phyloP scores from a whole-genome alignment of 2,888 invertebrate genomes.

The Tethea ocularis region DNA sequence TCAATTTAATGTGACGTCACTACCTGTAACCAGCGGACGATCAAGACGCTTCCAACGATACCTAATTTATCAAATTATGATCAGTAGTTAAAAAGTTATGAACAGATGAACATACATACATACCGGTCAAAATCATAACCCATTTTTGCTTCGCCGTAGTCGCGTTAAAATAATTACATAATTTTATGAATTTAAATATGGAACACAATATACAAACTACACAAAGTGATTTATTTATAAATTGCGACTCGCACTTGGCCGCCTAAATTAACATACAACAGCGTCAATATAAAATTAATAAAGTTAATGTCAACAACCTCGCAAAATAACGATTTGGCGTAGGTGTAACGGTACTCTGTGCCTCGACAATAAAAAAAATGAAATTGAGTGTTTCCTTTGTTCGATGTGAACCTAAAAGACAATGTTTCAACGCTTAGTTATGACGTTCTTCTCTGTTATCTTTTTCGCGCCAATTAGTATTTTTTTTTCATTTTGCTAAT shows the following conservation, averaged over 20 bases:
- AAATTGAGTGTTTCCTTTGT: neutral
- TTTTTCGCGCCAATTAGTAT: conserved; percentile 1
- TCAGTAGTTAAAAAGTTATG: too few species aligned
- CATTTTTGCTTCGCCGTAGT: too few species aligned
- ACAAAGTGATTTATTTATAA: neutral
- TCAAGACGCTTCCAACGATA: too few species aligned
- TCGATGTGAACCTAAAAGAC: neutral
- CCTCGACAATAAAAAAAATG: neutral
- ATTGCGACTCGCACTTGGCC: neutral
- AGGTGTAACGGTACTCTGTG: neutral
- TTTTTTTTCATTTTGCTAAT: neutral
- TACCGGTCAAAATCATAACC: too few species aligned
- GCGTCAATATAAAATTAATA: neutral
- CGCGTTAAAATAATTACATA: too few species aligned
- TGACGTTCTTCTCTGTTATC: neutral
- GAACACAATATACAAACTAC: neutral
- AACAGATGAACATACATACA: too few species aligned
- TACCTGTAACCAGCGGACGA: too few species aligned
- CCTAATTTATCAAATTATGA: too few species aligned
- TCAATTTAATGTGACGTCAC: too few species aligned
- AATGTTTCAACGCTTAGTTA: neutral
- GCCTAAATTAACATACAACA: neutral
- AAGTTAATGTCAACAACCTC: neutral
- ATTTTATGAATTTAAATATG: neutral
- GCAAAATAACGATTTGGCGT: neutral